phyloP scores from a whole-genome alignment of 2,888 invertebrate genomes.

The Pilophorus perplexus region DNA sequence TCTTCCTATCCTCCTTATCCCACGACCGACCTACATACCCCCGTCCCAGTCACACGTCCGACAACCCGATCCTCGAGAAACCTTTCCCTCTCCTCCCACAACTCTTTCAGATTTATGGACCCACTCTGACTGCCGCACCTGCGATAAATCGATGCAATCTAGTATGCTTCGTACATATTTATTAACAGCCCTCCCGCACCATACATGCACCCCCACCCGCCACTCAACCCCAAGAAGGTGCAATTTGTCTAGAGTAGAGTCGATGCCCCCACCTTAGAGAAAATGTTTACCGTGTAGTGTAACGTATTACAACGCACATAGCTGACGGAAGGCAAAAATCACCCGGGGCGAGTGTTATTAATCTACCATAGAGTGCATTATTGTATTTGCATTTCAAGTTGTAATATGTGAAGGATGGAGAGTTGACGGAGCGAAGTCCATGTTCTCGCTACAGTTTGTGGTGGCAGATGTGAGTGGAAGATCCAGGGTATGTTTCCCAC shows the following conservation, averaged over 20 bases:
- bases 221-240: not conserved
- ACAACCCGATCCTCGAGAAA: not conserved
- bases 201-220: not conserved
- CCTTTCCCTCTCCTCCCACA: not conserved
- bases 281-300: too few species aligned
- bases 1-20: not conserved
- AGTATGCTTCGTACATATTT: slow-evolving; percentile 25
- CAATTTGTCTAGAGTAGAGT: slow-evolving; percentile 10
- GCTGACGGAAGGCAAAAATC: too few species aligned
- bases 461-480: too few species aligned
- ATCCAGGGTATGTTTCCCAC: too few species aligned
- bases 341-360: too few species aligned
- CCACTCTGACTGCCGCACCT: slow-evolving; percentile 27
- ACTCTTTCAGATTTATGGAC: slow-evolving; percentile 28
- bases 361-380: too few species aligned
- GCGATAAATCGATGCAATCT: slow-evolving; percentile 28
- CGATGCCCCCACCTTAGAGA: too few species aligned
- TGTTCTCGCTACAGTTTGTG: too few species aligned
- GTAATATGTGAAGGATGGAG: too few species aligned
- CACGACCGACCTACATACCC: not conserved
- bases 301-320: too few species aligned
- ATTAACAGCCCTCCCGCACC: slow-evolving; percentile 5
- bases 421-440: too few species aligned
- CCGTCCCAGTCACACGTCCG: not conserved
- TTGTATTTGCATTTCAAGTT: too few species aligned